Evolutionary conservation across 1,140 invertebrate species (phyloP), one percentile per base, ranked within the genome.

Genomic region (Mylabris phalerata): DNA sequence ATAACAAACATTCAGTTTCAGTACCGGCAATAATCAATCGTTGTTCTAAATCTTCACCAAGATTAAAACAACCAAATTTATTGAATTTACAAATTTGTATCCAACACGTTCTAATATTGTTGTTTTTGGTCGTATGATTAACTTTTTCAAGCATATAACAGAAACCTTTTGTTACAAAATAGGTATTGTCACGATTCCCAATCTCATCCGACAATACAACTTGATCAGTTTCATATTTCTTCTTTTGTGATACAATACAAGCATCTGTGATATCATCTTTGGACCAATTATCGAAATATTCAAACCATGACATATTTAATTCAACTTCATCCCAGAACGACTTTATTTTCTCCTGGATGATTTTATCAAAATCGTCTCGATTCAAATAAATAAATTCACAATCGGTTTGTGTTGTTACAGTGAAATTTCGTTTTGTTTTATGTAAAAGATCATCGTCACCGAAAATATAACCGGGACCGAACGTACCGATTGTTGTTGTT

Each of bases 401-500:
- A 11, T 62, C 62, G 42, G 64, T 79, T 59, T 72, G 71, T 25
- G 79, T 80, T 9, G 75, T 75, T 45, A 79, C 76, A 3, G 82
- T 83, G 2, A 79, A 77, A 19, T 78, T 78, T 62, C 84, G 76
- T 9, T 75, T 74, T 48, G 83, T 76, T 9, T 75, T 75, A 57
- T 84, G 82, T 19, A 85, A 65, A 19, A 85, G 65, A n/a, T 81
- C 80, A 11, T 83, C 76, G 65, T 84, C 81, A 0, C 83, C 84
- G 62, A 85, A 84, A 73, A 81, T 80, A 48, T 82, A 79, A 0
- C 82, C 83, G 9, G 63, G 44, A 45, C 60, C 59, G 50, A 75
- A 64, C 1, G 41, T 63, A 3, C 32, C 9, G 42, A 70, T 64
- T 25, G 69, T 54, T 32, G 50, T 50, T 9, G 48, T 61, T 75